Conservation (phyloP, 2,888 invertebrate species). For the Salticus scenicus region DNA sequence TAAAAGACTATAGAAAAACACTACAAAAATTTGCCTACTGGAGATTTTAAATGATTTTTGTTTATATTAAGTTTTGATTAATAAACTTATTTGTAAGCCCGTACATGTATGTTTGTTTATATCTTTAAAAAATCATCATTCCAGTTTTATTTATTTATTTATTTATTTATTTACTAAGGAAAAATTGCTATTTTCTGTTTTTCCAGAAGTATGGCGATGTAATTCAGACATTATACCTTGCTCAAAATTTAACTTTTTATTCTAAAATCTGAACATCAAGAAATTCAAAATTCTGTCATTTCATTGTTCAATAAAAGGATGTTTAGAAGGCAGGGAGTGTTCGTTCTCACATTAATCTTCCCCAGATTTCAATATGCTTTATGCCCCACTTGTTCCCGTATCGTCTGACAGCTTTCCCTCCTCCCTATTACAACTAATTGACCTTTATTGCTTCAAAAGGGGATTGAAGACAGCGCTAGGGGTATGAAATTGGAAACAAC, state of each 20-base stretch:
- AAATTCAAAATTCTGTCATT: background rate
- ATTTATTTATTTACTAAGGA: too few relatives aligned
- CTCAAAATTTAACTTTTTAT: background rate
- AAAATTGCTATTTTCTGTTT: too few relatives aligned
- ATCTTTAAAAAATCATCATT: too few relatives aligned
- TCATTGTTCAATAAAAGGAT: background rate
- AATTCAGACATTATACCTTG: too few relatives aligned
- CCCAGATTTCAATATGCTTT: constrained; percentile 26
- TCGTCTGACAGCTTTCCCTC: constrained; percentile 13
- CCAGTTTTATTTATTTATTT: too few relatives aligned
- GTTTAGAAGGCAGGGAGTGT: background rate
- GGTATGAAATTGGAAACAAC: background rate
- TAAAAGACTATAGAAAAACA: too few relatives aligned
- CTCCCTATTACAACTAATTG: constrained; percentile 44
- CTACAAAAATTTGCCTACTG: too few relatives aligned
- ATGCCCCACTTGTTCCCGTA: constrained; percentile 14
- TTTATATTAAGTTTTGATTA: too few relatives aligned
- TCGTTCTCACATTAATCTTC: constrained; percentile 32
- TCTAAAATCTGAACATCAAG: background rate
- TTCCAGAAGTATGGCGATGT: too few relatives aligned
- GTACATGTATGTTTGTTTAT: too few relatives aligned
- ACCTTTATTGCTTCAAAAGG: constrained; percentile 47
- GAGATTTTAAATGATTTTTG: too few relatives aligned
- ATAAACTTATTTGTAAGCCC: too few relatives aligned
- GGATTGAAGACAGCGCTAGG: constrained; percentile 3